Base-by-base conservation (phyloP, 2,888 invertebrate species). In the Petrophora chlorosata region DNA sequence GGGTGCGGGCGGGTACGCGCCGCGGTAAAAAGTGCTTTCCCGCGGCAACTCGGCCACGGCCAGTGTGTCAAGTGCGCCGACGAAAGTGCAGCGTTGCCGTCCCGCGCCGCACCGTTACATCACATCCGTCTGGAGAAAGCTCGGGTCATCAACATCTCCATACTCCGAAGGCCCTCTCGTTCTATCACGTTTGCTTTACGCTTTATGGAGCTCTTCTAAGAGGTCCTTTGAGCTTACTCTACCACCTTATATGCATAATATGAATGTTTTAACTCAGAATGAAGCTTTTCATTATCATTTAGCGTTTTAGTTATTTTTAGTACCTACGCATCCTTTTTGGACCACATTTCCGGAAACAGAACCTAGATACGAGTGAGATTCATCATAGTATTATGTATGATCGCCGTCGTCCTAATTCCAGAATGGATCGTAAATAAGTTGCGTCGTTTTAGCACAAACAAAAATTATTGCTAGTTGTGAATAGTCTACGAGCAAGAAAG, bases 21-120 rank as follows among this genome's bases (percentile, higher is more conserved):
- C 76, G 80, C 75, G 79, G 86, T 86, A 87, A 87, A 87, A 86
- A 87, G 87, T 85, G 85, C 86, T 89, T 88, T 88, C 87, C 82
- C 85, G 86, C 73, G 81, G 82, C 79, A 86, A 85, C 76, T 85
- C 86, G 90, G 90, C 89, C 90, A 90, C 76, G 90, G 90, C 81
- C 90, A 90, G 78, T 88, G 83, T 90, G 91, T 91, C 90, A 90
- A 90, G 91, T 85, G 87, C 89, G 81, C 65, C 82, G 82, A 82
- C 77, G 88, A 89, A 88, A 88, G 89, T 87, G 82, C 86, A 80
- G 78, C 81, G 86, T 81, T 83, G 85, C 81, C 79, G 77, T 65
- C 73, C 73, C 77, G 78, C 76, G 59, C 68, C 72, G 65, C 74
- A 64, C 76, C 74, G 74, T 88, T 86, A 88, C 86, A 85, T 87